Percentiles rank a stretch among this genome's conserved stretches.
Evolutionary conservation across 2,797 vertebrate species (phyloP).

Genomic region (Tapera naevia): DNA sequence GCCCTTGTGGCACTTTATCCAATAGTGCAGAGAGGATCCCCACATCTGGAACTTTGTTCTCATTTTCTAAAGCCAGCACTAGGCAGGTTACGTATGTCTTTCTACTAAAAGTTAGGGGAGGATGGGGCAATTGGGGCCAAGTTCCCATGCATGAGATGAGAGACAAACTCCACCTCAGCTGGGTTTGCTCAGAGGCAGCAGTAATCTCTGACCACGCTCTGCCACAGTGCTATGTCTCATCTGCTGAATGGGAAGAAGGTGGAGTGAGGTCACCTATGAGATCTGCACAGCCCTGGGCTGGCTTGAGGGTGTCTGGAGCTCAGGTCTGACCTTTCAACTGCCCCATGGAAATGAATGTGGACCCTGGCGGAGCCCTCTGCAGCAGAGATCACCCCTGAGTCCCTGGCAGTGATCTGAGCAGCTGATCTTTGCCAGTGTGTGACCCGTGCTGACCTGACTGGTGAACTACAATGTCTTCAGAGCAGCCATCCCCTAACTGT

Average conservation of each 20-base stretch:
- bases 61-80: not conserved
- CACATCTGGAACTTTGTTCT: not conserved
- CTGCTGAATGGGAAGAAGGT: not conserved
- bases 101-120: not conserved
- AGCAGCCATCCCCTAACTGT: not conserved
- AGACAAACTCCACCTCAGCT: not conserved
- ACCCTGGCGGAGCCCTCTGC: not conserved
- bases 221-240: not conserved
- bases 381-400: not conserved
- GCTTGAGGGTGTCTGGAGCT: not conserved
- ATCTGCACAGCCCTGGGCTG: not conserved
- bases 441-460: not conserved
- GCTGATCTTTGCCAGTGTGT: not conserved
- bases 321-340: not conserved
- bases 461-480: not conserved
- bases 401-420: fast-evolving
- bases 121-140: not conserved
- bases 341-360: not conserved
- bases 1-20: not conserved
- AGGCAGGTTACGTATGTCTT: not conserved
- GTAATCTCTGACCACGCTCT: not conserved
- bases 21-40: not conserved
- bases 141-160: not conserved
- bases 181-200: not conserved
- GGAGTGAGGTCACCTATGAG: not conserved